Evolutionary conservation across 2,888 invertebrate species (phyloP), one percentile per base, ranked within the genome.

Genomic region (Agriopis aurantiaria): DNA sequence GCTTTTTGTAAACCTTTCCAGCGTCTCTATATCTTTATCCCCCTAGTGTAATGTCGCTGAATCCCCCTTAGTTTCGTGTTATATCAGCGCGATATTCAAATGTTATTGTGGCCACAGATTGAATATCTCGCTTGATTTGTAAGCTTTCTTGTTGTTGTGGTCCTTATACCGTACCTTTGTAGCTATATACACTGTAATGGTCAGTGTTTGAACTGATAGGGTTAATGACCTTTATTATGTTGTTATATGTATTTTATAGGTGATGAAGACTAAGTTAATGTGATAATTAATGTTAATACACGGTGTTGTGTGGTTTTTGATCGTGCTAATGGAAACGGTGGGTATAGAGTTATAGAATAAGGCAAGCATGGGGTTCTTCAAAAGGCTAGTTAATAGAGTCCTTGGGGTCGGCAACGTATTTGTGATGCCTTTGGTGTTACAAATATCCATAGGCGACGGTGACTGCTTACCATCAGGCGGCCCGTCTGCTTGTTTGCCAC

Each of bases 71-170:
- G 87, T 86, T 87, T 81, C 80, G 78, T 79, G 80, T 80, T 79
- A 81, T 89, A 88, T 88, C 89, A 82, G 86, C 80, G 82, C 85
- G 89, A 90, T 91, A 91, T 91, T 91, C 91, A 89, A 92, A 93
- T 91, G 90, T 90, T 89, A 89, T 88, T 90, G 89, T 88, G 84
- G 82, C 79, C 85, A 79, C 82, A 92, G 93, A 93, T 93, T 92
- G 91, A 91, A 92, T 92, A 92, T 92, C 92, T 89, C 80, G 76
- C 79, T 80, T 93, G 92, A 93, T 93, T 93, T 91, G 92, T 91
- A 86, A 78, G 81, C 80, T 85, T 86, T 87, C 89, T 91, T 89
- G 91, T 85, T 86, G 75, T 81, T 79, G 23, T 33, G 33, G 61
- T 64, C 61, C 53, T 61, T 51, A n/a, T 43, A 17, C 9, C 17